Evolutionary conservation across 1,140 invertebrate genomes (phyloP), one percentile per base, ranked within the genome.

Genomic region (Ostrea denselamellosa): DNA sequence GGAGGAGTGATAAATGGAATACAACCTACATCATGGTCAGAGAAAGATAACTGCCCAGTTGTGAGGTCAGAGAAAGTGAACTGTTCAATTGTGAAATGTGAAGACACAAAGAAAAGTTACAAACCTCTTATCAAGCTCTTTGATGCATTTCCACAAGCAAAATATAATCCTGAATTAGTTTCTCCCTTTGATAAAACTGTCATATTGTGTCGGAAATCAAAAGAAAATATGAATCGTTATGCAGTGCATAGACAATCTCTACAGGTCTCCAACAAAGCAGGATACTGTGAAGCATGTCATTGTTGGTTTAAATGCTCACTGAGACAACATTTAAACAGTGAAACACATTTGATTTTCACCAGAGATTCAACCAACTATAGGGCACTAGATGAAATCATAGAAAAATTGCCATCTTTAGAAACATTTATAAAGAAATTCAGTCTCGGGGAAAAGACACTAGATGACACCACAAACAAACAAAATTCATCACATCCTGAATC

Each of bases 251-350:
- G 87, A 25, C 89, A 90, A 52, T 58, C 89, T 71, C 14, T 85
- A n/a, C 22, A 58, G 0, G n/a, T 85, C 17, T 53, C 28, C 0
- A 65, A 89, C 5, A 91, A 88, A 84, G 91, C 91, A 22, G 92
- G 91, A 4, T 92, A 89, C 62, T 92, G 92, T 91, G 92, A 92
- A 82, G 90, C 90, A 25, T 92, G 92, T 89, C 89, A 91, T 62
- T 89, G 90, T 52, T 92, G 91, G 91, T 92, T 89, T 65, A 92
- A 88, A 82, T 89, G 89, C 83, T 86, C 88, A 52, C 68, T 92
- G 17, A 83, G 89, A 58, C 90, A 91, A 89, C 92, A 92, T 82
- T 54, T 91, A 8, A 88, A 89, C 44, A 91, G 91, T 89, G 87
- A 81, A 58, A 90, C 89, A 56, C 92, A 92, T 87, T 85, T 89